Evolutionary conservation across 2,888 invertebrate species (phyloP), one percentile per base, ranked within the genome.

Genomic region (Oligia strigilis): DNA sequence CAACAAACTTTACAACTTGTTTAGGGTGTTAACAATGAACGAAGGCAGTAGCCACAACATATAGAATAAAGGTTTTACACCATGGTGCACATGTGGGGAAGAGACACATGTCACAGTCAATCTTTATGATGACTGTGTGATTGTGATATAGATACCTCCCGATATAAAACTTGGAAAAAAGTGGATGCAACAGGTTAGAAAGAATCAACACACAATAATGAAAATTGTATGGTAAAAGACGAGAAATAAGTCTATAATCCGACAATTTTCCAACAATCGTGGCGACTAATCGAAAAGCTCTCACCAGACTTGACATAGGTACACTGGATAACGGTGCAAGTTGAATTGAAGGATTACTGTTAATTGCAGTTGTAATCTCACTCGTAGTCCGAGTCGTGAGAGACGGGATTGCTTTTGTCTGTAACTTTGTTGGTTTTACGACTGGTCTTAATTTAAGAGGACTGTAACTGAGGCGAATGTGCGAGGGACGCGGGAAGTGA

Each of bases 311-410:
- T 36, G 17, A 73, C 70, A 70, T 73, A 73, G 19, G 9, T 11
- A 64, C 60, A 36, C 17, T 60, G 62, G 79, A 84, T 85, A 83
- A 77, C 72, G 65, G 72, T 64, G 58, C 65, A 84, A 88, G 75
- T 88, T 83, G 77, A 77, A 88, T 88, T 84, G 81, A 88, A 77
- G 81, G 88, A 86, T 88, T 87, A 81, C 74, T 36, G 70, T 80
- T 81, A 67, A 84, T 86, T 86, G 84, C 76, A 73, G 52, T 67
- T 76, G 66, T 84, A 84, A 86, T 80, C 87, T 67, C 40, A 19
- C 49, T 71, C 60, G 11, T 14, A 60, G n/a, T 79, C 23, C 13
- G 40, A 29, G 29, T 58, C 67, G 83, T 66, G 29, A 75, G 46
- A 46, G 55, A 52, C 29, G 52, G n/a, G 67, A 83, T 75, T 86